These are phyloP conservation scores for Sitta europaea DNA, from an alignment of 2,113 vertebrate genomes.

Conservation along the genomic window DNA sequence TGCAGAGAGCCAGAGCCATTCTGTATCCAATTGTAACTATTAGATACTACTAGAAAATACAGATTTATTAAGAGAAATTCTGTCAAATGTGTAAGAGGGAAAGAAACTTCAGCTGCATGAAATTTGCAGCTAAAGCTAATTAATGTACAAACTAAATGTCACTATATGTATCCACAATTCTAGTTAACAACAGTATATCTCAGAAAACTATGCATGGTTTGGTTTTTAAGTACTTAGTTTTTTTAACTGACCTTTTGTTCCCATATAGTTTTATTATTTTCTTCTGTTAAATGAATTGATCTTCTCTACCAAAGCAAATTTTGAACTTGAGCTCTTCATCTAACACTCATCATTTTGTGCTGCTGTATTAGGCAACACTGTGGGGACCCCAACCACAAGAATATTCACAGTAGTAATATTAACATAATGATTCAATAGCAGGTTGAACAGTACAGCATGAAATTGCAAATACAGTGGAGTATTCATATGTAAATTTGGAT, in stretches of 20 bases:
- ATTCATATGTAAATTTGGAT: neutral
- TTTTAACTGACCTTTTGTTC: neutral
- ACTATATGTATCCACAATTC: neutral
- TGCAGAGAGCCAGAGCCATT: neutral
- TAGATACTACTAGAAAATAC: neutral
- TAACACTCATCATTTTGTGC: neutral
- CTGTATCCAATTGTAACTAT: neutral
- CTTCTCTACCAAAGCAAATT: neutral
- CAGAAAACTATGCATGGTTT: neutral
- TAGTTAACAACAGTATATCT: neutral
- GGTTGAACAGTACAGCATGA: neutral
- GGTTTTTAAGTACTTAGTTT: neutral
- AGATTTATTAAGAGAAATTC: neutral
- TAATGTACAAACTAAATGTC: neutral
- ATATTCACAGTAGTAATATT: neutral
- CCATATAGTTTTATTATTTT: neutral
- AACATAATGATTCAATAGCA: neutral
- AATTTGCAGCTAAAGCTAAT: neutral
- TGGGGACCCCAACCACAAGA: neutral
- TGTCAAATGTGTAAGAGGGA: neutral
- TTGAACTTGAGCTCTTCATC: neutral
- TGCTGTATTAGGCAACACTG: neutral
- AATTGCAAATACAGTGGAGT: neutral
- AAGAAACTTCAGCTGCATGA: neutral
- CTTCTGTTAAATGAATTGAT: neutral